A percentile compares a stretch with the other conserved stretches of the same genome.
These are phyloP conservation scores for Epinephelus cyanopodus DNA, from an alignment of 2,113 vertebrate species.

Conservation along the genomic window DNA sequence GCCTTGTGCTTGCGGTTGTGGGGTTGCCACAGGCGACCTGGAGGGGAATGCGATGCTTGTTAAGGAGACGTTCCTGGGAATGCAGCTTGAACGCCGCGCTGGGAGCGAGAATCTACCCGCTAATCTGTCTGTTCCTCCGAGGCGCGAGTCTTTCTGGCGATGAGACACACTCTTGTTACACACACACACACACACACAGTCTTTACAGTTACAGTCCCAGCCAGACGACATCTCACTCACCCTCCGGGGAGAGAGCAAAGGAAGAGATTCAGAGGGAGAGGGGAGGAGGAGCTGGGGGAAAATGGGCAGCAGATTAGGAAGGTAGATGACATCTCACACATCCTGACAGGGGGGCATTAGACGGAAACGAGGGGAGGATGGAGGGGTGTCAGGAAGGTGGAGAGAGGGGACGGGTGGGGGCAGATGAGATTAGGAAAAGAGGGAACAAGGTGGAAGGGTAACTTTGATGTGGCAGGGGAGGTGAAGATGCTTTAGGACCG, in stretches of 20 bases:
- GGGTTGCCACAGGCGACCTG: constrained; percentile 62
- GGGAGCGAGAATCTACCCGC: constrained; percentile 67
- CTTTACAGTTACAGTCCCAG: constrained; percentile 46
- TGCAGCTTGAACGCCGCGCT: constrained; percentile 61
- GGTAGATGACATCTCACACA: constrained; percentile 60
- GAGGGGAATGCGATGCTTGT: constrained; percentile 74
- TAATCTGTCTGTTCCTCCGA: constrained; percentile 82
- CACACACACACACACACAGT: constrained; percentile 30
- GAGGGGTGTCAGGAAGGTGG: constrained; percentile 22
- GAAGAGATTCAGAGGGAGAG: constrained; percentile 46
- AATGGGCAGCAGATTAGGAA: constrained; percentile 37
- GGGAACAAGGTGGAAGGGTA: constrained; percentile 44
- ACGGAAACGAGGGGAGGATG: constrained; percentile 17
- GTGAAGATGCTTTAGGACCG: neutral
- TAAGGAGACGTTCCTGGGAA: constrained; percentile 76
- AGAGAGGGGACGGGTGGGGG: constrained; percentile 2
- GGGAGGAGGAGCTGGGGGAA: neutral
- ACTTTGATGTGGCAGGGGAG: constrained; percentile 32
- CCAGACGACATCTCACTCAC: constrained; percentile 73
- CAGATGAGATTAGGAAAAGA: constrained; percentile 24
- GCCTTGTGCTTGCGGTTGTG: constrained; percentile 40
- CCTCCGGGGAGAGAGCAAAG: constrained; percentile 56
- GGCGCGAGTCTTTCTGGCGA: constrained; percentile 71
- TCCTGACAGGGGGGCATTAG: constrained; percentile 39
- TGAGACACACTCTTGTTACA: constrained; percentile 46